Evolutionary conservation across 1,140 invertebrate species (phyloP).

Genomic region (Tyrophagus putrescentiae): DNA sequence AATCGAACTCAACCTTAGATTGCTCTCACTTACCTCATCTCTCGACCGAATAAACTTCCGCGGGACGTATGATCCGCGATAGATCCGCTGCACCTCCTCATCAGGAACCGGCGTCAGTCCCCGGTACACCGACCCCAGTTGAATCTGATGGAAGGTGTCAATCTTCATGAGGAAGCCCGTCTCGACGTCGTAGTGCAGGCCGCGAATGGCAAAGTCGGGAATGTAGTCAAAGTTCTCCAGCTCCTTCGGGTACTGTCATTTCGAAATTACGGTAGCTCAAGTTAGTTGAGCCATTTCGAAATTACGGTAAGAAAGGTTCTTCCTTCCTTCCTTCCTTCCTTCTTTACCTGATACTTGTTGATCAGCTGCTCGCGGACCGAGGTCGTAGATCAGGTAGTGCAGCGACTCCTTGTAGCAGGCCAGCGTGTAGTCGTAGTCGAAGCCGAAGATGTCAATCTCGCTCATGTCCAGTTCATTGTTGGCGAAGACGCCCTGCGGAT

Average conservation of each 20-base stretch:
- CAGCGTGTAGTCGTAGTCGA: conserved; percentile 96
- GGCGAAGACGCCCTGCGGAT: conserved; percentile 74
- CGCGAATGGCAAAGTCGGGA: conserved; percentile 75
- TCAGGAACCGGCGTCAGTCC: conserved; percentile 59
- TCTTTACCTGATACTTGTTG: conserved; percentile 63
- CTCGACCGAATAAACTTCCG: conserved; percentile 35
- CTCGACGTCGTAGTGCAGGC: conserved; percentile 89
- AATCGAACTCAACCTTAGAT: no score
- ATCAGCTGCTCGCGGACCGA: conserved; percentile 74
- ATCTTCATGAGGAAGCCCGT: conserved; percentile 87
- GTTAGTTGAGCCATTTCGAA: neutral
- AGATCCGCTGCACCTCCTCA: conserved; percentile 68
- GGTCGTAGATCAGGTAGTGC: conserved; percentile 77
- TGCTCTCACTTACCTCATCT: conserved; percentile 31
- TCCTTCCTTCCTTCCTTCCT: conserved; percentile 9
- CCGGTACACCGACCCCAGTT: conserved; percentile 78
- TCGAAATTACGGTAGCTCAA: neutral
- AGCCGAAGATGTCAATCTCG: conserved; percentile 87
- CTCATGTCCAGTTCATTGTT: conserved; percentile 85
- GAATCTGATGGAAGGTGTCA: conserved; percentile 90
- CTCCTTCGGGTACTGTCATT: conserved; percentile 64
- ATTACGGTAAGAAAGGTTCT: neutral
- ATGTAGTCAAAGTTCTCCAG: conserved; percentile 67
- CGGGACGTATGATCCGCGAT: conserved; percentile 48
- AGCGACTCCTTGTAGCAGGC: conserved; percentile 83